A percentile compares a stretch with the other conserved stretches of the same genome.
These are phyloP conservation scores for Lepidothrix coronata DNA, from an alignment of 2,113 vertebrate genomes.

Conservation along the genomic window DNA sequence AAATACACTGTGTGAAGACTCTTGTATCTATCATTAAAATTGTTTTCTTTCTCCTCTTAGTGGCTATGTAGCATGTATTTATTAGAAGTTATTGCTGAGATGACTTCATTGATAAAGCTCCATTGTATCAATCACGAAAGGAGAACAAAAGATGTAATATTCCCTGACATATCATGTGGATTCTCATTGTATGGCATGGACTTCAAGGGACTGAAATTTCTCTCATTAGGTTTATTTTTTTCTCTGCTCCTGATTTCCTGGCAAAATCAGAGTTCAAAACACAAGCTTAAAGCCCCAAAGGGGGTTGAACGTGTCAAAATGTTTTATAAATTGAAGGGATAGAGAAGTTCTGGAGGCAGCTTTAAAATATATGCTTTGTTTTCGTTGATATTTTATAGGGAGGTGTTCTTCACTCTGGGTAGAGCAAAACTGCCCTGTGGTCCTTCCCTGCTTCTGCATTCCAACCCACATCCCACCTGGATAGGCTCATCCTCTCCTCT, in stretches of 20 bases:
- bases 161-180: neutral
- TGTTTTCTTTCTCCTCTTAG: conserved; percentile 29
- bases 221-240: neutral
- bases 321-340: neutral
- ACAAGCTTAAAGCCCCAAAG: neutral
- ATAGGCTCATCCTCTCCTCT: neutral
- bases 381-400: neutral
- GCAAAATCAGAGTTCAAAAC: neutral
- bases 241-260: neutral
- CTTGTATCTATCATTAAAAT: neutral
- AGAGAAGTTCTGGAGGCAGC: neutral
- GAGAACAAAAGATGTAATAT: conserved; percentile 10
- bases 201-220: neutral
- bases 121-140: neutral
- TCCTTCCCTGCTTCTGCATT: neutral
- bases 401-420: neutral
- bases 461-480: neutral
- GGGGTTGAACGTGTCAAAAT: neutral
- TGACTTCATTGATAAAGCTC: neutral
- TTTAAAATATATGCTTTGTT: neutral
- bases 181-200: neutral
- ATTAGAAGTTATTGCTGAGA: neutral
- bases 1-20: neutral
- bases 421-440: neutral
- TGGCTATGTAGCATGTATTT: neutral